Percentiles rank a stretch among this genome's conserved stretches.
phyloP scores from a whole-genome alignment of 2,888 invertebrate species.

The Hydrotaea diabolus region DNA sequence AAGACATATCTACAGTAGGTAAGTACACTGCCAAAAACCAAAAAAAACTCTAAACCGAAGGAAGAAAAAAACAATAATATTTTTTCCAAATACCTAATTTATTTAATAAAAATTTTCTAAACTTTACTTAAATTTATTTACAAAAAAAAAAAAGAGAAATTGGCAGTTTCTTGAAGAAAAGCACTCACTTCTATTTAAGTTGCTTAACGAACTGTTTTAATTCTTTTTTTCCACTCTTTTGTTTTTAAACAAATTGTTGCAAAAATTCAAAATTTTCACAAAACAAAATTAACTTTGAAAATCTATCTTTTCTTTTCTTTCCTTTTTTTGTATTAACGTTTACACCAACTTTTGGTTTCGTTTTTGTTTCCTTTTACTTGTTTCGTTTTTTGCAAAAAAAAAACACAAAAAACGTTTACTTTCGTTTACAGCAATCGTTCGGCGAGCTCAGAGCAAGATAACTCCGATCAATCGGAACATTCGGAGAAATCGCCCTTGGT shows the following conservation, averaged over 20 bases:
- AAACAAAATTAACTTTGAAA: neutral
- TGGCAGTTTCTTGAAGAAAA: conserved; percentile 45
- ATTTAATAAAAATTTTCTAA: conserved; percentile 19
- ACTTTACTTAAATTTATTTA: neutral
- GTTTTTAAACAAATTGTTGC: neutral
- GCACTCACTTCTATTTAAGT: neutral
- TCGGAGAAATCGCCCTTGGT: conserved; percentile 86
- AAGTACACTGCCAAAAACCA: conserved; percentile 69
- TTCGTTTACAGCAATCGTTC: conserved; percentile 81
- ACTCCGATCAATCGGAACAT: conserved; percentile 81
- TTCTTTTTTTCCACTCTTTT: neutral
- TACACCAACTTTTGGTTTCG: neutral
- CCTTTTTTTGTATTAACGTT: no score
- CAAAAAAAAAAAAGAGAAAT: conserved; percentile 48
- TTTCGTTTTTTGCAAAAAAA: conserved; percentile 19
- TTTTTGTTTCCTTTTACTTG: neutral
- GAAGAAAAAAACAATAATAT: conserved; percentile 3
- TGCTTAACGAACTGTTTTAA: conserved; percentile 1
- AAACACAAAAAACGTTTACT: conserved; percentile 46
- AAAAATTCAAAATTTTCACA: conserved; percentile 19
- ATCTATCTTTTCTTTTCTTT: conserved; percentile 32
- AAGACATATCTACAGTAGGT: conserved; percentile 84
- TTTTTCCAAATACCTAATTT: neutral
- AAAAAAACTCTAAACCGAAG: conserved; percentile 24
- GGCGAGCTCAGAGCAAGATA: conserved; percentile 84